Evolutionary conservation across 2,113 vertebrate species (phyloP), one percentile per base, ranked within the genome.

Genomic region (Lota lota): DNA sequence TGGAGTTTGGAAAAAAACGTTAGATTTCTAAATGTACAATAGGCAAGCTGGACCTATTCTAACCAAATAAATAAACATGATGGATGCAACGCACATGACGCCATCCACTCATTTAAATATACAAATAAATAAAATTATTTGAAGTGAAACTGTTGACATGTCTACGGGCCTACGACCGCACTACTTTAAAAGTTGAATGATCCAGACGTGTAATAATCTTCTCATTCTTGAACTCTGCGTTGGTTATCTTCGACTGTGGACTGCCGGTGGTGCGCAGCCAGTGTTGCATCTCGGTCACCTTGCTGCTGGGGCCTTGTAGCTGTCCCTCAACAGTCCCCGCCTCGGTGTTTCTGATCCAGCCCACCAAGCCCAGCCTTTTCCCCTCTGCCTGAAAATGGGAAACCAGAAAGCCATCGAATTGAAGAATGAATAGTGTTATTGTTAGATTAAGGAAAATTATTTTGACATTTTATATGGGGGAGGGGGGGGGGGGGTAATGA

Each of bases 281-380:
- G 20, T 93, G 88, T 73, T 98, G 92, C 94, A 98, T 96, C 66
- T 90, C 84, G 69, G 61, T 87, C 1, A 99, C 94, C 59, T 91
- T 88, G 72, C 76, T 82, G 5, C 74, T 0, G 0, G 93, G 93
- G 0, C 95, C 95, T 84, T 96, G 95, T 2, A 96, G 82, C 65
- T 94, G 96, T 0, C 97, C 97, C 66, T 90, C 85, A 33, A 99
- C 97, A 0, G 95, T 96, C 75, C 95, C 95, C 0, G 80, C 79
- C 0, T 81, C 68, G 0, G 94, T 99, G 59, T 99, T 99, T 73
- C 89, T 92, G 72, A 99, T 96, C 95, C 96, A 99, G 62, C 97
- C 97, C 4, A 97, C 95, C 28, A 99, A 87, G 22, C 95, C 95
- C 4, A 96, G 87, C 22, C 90, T 93, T 87, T 92, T 93, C 1